phyloP scores from a whole-genome alignment of 2,888 invertebrate species.

The Ypsolopha sequella region DNA sequence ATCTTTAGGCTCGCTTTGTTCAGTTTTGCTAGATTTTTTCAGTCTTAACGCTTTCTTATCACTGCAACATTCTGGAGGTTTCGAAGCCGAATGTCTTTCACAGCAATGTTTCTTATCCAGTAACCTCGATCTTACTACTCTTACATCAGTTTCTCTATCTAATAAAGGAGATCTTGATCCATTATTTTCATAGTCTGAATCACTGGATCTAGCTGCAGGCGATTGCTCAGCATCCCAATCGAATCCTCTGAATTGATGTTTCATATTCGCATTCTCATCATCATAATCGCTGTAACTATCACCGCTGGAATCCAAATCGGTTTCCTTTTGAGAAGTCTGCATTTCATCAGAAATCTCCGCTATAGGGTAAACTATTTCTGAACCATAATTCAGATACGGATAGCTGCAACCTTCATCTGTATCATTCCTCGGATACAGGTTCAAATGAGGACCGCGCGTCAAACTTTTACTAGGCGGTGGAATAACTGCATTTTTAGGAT shows the following conservation, averaged over 20 bases:
- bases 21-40: constrained; percentile 48
- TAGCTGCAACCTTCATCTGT: constrained; percentile 82
- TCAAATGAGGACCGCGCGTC: constrained; percentile 78
- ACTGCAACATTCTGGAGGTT: constrained; percentile 38
- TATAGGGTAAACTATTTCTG: constrained; percentile 86
- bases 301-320: constrained; percentile 70
- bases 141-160: constrained; percentile 57
- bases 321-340: constrained; percentile 75
- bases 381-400: constrained; percentile 76
- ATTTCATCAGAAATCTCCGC: constrained; percentile 88
- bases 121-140: constrained; percentile 50
- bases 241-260: constrained; percentile 53
- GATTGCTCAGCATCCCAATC: constrained; percentile 65
- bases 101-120: constrained; percentile 48
- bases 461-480: constrained; percentile 79
- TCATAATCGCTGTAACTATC: constrained; percentile 75
- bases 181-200: constrained; percentile 77
- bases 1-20: constrained; percentile 31
- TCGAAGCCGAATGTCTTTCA: constrained; percentile 29
- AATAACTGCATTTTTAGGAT: constrained; percentile 73
- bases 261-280: constrained; percentile 54
- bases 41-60: constrained; percentile 52
- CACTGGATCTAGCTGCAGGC: constrained; percentile 62
- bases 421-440: constrained; percentile 74
- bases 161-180: constrained; percentile 79